These are phyloP conservation scores for Riparia riparia DNA, from an alignment of 2,113 vertebrate genomes.

Conservation along the genomic window DNA sequence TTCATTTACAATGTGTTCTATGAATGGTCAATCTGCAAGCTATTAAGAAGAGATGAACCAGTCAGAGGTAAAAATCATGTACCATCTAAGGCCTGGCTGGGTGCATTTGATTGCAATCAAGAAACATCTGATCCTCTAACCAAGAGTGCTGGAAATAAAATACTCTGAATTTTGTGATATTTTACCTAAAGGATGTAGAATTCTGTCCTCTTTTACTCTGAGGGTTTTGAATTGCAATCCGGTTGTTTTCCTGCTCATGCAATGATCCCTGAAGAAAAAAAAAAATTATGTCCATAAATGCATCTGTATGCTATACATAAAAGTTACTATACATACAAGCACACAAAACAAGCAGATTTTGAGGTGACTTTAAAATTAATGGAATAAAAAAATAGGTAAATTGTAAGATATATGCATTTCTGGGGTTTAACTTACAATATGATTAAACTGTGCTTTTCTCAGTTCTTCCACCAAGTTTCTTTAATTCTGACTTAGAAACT, in stretches of 20 bases:
- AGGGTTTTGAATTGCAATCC: background rate
- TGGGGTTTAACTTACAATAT: background rate
- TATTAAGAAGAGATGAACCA: slow-evolving; percentile 19
- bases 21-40: slow-evolving; percentile 21
- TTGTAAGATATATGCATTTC: background rate
- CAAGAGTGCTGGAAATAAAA: slow-evolving; percentile 33
- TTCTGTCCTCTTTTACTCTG: background rate
- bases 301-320: background rate
- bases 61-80: slow-evolving; percentile 47
- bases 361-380: background rate
- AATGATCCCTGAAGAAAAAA: background rate
- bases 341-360: background rate
- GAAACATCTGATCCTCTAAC: slow-evolving; percentile 25
- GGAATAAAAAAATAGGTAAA: background rate
- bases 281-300: background rate
- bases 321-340: background rate
- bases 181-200: background rate
- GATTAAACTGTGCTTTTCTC: background rate
- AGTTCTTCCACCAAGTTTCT: background rate
- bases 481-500: background rate
- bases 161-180: background rate
- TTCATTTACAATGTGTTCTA: background rate
- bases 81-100: background rate
- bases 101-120: slow-evolving; percentile 67
- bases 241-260: background rate